Percentiles rank a stretch among this genome's conserved stretches.
phyloP scores from a whole-genome alignment of 2,888 invertebrate species.

The Hermodice carunculata region DNA sequence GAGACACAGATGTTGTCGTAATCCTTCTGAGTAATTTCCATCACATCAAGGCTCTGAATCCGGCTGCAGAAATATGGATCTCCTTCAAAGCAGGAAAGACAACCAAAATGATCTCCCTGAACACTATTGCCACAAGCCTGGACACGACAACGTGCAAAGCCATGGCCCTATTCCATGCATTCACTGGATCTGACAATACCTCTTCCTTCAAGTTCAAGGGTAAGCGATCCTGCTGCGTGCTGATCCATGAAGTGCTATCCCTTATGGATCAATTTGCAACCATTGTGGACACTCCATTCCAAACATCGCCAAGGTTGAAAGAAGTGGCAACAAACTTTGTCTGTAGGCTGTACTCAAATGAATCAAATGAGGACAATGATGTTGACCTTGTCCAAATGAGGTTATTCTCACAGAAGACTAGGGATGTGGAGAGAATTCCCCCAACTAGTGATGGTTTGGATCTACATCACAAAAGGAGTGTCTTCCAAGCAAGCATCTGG shows the following conservation, averaged over 20 bases:
- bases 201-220: slow-evolving; percentile 25
- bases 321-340: background rate
- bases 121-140: slow-evolving; percentile 20
- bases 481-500: slow-evolving; percentile 28
- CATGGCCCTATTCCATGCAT: slow-evolving; percentile 30
- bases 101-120: slow-evolving; percentile 27
- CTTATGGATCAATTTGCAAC: background rate
- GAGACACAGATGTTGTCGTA: slow-evolving; percentile 4
- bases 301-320: background rate
- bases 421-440: slow-evolving; percentile 24
- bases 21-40: slow-evolving; percentile 19
- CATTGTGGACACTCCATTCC: background rate
- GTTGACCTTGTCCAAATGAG: slow-evolving; percentile 18
- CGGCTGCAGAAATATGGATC: slow-evolving; percentile 25
- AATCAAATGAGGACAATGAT: slow-evolving; percentile 3
- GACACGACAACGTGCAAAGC: slow-evolving; percentile 31
- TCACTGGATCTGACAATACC: slow-evolving; percentile 34
- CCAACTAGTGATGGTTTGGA: slow-evolving; percentile 26
- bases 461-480: slow-evolving; percentile 24
- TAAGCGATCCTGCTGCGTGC: slow-evolving; percentile 7
- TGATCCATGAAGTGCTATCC: slow-evolving; percentile 8
- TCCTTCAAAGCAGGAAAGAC: slow-evolving; percentile 20
- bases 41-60: slow-evolving; percentile 20
- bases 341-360: slow-evolving; percentile 2
- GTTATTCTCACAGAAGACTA: slow-evolving; percentile 15